Percentiles rank a stretch among this genome's conserved stretches.
Evolutionary conservation across 2,113 vertebrate species (phyloP).

Genomic region (Bufo gargarizans): DNA sequence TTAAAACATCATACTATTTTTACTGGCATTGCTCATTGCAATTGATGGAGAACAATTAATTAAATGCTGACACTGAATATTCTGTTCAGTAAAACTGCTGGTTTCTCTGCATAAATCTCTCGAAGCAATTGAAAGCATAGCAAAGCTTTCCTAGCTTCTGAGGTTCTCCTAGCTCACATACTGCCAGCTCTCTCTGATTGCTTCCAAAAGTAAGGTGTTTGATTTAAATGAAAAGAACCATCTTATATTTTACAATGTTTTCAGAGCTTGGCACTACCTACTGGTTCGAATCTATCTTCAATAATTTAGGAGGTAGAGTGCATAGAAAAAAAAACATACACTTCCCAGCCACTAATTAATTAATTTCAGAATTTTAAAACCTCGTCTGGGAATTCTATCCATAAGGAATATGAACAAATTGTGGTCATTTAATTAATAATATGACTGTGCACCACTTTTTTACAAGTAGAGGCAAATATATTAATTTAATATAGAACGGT

Average conservation of each 20-base stretch:
- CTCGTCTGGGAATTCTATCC: background rate
- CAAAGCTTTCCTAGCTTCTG: conserved; percentile 42
- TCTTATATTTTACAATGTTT: conserved; percentile 51
- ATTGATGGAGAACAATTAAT: conserved; percentile 59
- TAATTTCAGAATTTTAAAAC: conserved; percentile 22
- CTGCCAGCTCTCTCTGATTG: conserved; percentile 51
- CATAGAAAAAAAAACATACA: background rate
- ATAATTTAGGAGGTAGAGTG: conserved; percentile 42
- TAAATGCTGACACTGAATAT: conserved; percentile 59
- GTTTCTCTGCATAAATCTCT: conserved; percentile 56
- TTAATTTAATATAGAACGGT: background rate
- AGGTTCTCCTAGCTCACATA: conserved; percentile 41
- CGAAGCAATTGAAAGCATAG: conserved; percentile 43
- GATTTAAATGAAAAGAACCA: conserved; percentile 55
- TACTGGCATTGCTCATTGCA: conserved; percentile 59
- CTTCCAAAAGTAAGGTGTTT: conserved; percentile 54
- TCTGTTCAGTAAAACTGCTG: conserved; percentile 57
- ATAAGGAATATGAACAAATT: background rate
- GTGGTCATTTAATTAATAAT: conserved; percentile 17
- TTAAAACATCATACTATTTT: conserved; percentile 57
- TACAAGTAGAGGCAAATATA: background rate
- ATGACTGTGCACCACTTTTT: background rate
- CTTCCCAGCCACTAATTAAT: conserved; percentile 40
- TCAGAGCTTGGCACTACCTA: conserved; percentile 35
- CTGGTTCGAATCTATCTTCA: conserved; percentile 14